These are phyloP conservation scores for Molossus molossus DNA, from an alignment of 2,797 vertebrate genomes.

Conservation along the genomic window DNA sequence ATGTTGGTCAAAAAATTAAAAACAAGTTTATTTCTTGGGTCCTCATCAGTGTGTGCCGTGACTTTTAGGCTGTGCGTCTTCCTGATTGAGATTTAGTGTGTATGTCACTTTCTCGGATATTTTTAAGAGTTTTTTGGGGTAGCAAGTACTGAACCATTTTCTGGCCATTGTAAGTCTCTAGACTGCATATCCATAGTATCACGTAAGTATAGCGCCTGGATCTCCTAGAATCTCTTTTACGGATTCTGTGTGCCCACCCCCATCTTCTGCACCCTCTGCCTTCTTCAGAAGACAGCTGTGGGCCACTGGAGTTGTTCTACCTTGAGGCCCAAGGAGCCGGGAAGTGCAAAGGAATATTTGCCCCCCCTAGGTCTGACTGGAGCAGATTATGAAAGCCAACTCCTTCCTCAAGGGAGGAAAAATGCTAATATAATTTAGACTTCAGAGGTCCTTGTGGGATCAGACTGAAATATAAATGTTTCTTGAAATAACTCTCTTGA, in stretches of 20 bases:
- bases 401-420: not conserved
- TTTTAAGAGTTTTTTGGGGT: not conserved
- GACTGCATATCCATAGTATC: rapidly evolving
- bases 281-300: not conserved
- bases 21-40: not conserved
- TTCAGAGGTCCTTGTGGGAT: not conserved
- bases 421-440: not conserved
- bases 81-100: not conserved
- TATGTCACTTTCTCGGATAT: not conserved
- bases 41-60: not conserved
- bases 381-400: not conserved
- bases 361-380: not conserved
- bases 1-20: not conserved
- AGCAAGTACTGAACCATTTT: not conserved
- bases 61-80: not conserved
- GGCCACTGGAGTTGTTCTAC: not conserved
- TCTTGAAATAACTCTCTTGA: constrained; percentile 29
- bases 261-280: not conserved
- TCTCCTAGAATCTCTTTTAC: not conserved
- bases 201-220: not conserved
- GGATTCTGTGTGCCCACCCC: not conserved
- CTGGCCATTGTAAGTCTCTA: not conserved
- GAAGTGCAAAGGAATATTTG: not conserved
- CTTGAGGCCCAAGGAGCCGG: not conserved
- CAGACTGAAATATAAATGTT: not conserved